Evolutionary conservation across 2,113 vertebrate species (phyloP).

Genomic region (Phainopepla nitens): DNA sequence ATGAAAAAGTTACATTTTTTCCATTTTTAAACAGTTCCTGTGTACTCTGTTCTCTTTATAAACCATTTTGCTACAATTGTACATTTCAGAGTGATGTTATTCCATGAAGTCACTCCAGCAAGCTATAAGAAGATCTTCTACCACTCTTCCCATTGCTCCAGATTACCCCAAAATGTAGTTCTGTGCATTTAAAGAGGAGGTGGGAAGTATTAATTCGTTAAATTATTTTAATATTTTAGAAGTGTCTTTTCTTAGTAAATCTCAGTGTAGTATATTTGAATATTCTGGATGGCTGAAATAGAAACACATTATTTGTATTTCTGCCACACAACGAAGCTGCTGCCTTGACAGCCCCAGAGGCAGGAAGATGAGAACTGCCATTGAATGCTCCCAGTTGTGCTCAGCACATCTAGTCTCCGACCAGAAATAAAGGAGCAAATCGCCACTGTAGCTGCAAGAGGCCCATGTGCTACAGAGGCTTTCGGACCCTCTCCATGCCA

Average conservation of each 20-base stretch:
- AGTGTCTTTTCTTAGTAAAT: background rate
- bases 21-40: background rate
- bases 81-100: background rate
- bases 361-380: background rate
- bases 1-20: background rate
- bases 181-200: background rate
- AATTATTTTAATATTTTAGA: background rate
- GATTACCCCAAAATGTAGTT: background rate
- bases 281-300: background rate
- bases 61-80: background rate
- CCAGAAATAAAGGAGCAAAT: background rate
- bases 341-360: background rate
- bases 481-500: background rate
- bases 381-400: background rate
- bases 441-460: accelerated
- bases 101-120: background rate
- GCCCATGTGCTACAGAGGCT: background rate
- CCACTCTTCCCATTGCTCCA: background rate
- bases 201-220: background rate
- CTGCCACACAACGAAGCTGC: background rate
- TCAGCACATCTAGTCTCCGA: background rate
- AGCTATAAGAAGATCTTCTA: background rate
- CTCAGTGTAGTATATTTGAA: background rate
- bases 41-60: background rate
- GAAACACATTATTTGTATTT: background rate